Conservation (phyloP, 2,888 invertebrate species). For the Chrysopilus asiliformis region DNA sequence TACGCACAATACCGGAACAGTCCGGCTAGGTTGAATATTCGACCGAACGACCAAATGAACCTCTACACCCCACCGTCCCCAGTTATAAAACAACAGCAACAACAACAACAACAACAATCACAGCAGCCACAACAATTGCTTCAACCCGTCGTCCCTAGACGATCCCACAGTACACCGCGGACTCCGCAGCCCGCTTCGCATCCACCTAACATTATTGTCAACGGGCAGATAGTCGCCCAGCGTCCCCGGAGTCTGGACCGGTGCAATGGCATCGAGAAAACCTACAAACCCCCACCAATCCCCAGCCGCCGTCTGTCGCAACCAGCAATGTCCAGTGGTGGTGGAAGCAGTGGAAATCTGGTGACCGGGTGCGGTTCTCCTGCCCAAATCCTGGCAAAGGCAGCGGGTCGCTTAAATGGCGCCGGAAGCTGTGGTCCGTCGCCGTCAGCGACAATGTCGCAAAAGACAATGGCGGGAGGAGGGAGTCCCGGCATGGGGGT, state of each 20-base stretch:
- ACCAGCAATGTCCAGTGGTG: constrained; percentile 3
- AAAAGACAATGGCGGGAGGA: constrained; percentile 8
- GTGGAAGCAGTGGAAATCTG: constrained; percentile 2
- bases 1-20: constrained; percentile 31
- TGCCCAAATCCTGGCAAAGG: constrained; percentile 3
- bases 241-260: constrained; percentile 34
- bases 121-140: constrained; percentile 9
- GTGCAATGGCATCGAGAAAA: constrained; percentile 23
- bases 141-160: constrained; percentile 28
- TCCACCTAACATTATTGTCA: constrained; percentile 9
- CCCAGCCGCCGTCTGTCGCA: constrained; percentile 25
- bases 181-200: constrained; percentile 15
- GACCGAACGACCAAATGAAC: constrained; percentile 14
- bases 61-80: constrained; percentile 18
- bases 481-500: neutral
- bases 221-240: constrained; percentile 18
- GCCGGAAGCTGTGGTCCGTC: constrained; percentile 15
- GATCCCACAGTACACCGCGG: constrained; percentile 34
- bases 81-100: constrained; percentile 7
- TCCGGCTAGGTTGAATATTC: constrained; percentile 20
- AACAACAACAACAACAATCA: constrained; percentile 6
- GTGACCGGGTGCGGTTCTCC: too few relatives aligned
- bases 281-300: constrained; percentile 30
- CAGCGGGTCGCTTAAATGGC: constrained; percentile 9
- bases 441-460: constrained; percentile 8